Percentiles rank a stretch among this genome's conserved stretches.
Conservation (phyloP, 2,888 invertebrate genomes). For the Acleris sparsana region DNA sequence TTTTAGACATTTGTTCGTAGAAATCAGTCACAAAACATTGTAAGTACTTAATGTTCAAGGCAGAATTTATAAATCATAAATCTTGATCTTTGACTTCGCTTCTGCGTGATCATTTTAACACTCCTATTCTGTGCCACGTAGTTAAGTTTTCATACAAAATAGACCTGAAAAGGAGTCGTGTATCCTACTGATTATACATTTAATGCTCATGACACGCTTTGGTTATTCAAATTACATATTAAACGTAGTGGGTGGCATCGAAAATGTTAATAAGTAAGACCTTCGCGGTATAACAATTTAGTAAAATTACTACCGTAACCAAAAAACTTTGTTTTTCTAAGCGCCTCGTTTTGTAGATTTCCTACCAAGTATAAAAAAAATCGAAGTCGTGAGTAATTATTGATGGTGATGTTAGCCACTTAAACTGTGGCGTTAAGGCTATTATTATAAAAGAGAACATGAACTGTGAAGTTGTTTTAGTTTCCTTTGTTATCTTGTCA, state of each 20-base stretch:
- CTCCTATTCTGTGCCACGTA: too few relatives aligned
- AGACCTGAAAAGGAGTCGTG: too few relatives aligned
- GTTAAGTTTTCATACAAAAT: too few relatives aligned
- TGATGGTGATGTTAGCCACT: slow-evolving; percentile 30
- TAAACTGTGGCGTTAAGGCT: slow-evolving; percentile 23
- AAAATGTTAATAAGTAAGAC: slow-evolving; percentile 4
- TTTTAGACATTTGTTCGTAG: too few relatives aligned
- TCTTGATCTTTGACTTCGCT: slow-evolving; percentile 11
- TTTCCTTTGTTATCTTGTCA: too few relatives aligned
- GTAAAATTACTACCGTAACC: slow-evolving; percentile 29
- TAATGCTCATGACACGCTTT: too few relatives aligned
- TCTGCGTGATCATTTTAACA: background rate
- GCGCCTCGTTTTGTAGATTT: slow-evolving; percentile 44
- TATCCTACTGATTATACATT: too few relatives aligned
- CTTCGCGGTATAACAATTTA: slow-evolving; percentile 15
- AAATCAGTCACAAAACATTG: too few relatives aligned
- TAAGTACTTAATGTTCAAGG: too few relatives aligned
- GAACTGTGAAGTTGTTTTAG: too few relatives aligned
- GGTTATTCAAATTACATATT: too few relatives aligned
- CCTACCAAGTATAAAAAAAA: slow-evolving; percentile 46
- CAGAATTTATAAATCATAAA: background rate
- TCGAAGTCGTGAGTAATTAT: slow-evolving; percentile 48
- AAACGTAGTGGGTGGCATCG: too few relatives aligned
- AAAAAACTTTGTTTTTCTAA: slow-evolving; percentile 40
- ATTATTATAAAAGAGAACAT: background rate